phyloP scores from a whole-genome alignment of 1,140 invertebrate genomes.

The Ceratina calcarata region DNA sequence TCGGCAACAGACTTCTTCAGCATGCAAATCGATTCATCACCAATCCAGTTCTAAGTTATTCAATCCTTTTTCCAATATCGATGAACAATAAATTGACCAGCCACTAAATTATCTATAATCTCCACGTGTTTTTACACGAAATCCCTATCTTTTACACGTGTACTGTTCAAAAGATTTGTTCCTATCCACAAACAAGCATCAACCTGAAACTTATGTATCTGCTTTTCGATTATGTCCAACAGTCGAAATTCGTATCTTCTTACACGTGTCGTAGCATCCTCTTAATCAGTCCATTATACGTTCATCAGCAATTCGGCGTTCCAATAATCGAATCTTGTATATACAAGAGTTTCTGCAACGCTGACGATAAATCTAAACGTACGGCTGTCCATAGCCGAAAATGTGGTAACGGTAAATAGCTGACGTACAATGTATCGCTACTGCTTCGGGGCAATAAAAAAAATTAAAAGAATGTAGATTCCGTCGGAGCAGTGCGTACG shows the following conservation, averaged over 20 bases:
- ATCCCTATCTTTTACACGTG: conserved; percentile 9
- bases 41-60: background rate
- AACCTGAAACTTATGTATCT: too few relatives aligned
- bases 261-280: too few relatives aligned
- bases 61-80: background rate
- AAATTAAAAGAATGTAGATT: conserved; percentile 18
- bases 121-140: background rate
- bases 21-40: background rate
- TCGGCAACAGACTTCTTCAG: background rate
- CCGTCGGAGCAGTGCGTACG: background rate
- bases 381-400: conserved; percentile 5
- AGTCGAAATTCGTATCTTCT: background rate
- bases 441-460: conserved; percentile 18
- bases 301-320: background rate
- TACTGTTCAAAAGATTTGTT: background rate
- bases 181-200: background rate
- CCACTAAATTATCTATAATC: background rate
- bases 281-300: too few relatives aligned
- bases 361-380: conserved; percentile 12
- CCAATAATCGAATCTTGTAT: conserved; percentile 1
- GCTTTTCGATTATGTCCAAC: background rate
- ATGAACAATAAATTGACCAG: background rate
- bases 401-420: conserved; percentile 34
- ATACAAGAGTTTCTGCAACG: conserved; percentile 15
- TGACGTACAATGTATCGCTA: conserved; percentile 2